Conservation (phyloP, 1,140 invertebrate genomes). For the Aphidius gifuensis region DNA sequence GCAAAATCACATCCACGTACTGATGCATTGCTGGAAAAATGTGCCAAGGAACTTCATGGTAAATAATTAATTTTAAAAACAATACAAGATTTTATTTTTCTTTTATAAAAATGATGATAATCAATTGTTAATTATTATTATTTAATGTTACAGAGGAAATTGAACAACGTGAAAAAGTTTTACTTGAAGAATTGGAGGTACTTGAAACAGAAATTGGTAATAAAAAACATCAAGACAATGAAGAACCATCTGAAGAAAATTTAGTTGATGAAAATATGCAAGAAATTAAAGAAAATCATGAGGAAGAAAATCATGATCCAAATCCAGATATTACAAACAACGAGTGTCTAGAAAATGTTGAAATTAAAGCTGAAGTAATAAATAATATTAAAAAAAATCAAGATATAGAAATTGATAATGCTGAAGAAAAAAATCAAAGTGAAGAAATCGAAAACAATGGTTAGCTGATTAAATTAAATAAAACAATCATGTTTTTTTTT, state of each 20-base stretch:
- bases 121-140: conserved; percentile 16
- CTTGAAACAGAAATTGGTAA: conserved; percentile 47
- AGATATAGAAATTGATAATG: conserved; percentile 34
- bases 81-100: conserved; percentile 8
- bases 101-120: conserved; percentile 4
- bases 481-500: conserved; percentile 16
- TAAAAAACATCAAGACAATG: conserved; percentile 42
- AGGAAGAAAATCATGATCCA: conserved; percentile 49
- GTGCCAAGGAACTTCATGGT: conserved; percentile 62
- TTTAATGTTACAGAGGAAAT: conserved; percentile 46
- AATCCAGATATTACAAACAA: conserved; percentile 47
- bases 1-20: conserved; percentile 64
- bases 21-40: conserved; percentile 58
- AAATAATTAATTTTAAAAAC: conserved; percentile 28
- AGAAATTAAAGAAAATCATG: conserved; percentile 36
- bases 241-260: conserved; percentile 27
- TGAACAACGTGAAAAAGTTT: conserved; percentile 53
- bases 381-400: conserved; percentile 10
- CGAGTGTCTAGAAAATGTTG: conserved; percentile 24
- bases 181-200: conserved; percentile 51
- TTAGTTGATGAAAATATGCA: conserved; percentile 28
- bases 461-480: conserved; percentile 31
- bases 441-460: conserved; percentile 42
- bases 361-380: conserved; percentile 10
- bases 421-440: conserved; percentile 30